phyloP scores from a whole-genome alignment of 2,797 vertebrate species.

The Microctenopoma lineatum region DNA sequence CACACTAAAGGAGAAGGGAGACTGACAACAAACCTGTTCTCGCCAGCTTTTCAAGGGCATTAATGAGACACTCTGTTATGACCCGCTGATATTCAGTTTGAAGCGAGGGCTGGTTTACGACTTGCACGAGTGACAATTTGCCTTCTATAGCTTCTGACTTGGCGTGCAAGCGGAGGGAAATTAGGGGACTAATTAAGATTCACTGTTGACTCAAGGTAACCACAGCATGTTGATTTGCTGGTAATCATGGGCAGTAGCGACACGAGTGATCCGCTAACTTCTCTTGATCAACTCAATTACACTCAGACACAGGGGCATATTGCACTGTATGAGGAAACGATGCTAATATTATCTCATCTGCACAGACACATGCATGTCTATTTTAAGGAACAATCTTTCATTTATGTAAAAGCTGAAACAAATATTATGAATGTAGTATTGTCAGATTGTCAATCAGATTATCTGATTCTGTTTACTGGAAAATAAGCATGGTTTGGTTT shows the following conservation, averaged over 20 bases:
- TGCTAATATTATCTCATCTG: conserved; percentile 14
- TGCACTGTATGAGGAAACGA: conserved; percentile 24
- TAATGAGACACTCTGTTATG: conserved; percentile 1
- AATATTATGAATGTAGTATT: no score
- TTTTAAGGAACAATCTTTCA: no score
- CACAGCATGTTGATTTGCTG: conserved; percentile 50
- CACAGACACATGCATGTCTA: conserved; percentile 8
- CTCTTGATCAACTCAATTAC: conserved; percentile 55
- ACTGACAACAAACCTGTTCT: background rate
- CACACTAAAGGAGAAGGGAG: background rate
- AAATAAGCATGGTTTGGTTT: background rate
- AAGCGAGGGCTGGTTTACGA: background rate
- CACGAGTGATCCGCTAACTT: conserved; percentile 35
- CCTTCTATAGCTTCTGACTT: conserved; percentile 27
- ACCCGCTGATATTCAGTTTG: background rate
- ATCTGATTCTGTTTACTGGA: background rate
- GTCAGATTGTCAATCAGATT: no score
- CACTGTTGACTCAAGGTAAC: conserved; percentile 40
- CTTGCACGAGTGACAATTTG: conserved; percentile 11
- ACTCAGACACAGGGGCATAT: conserved; percentile 21
- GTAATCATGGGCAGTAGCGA: conserved; percentile 53
- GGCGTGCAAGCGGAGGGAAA: conserved; percentile 35
- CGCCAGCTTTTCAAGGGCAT: background rate
- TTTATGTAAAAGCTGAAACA: no score
- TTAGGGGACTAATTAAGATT: conserved; percentile 60